A percentile compares a stretch with the other conserved stretches of the same genome.
Evolutionary conservation across 2,797 vertebrate genomes (phyloP).

Genomic region (Rhincodon typus): DNA sequence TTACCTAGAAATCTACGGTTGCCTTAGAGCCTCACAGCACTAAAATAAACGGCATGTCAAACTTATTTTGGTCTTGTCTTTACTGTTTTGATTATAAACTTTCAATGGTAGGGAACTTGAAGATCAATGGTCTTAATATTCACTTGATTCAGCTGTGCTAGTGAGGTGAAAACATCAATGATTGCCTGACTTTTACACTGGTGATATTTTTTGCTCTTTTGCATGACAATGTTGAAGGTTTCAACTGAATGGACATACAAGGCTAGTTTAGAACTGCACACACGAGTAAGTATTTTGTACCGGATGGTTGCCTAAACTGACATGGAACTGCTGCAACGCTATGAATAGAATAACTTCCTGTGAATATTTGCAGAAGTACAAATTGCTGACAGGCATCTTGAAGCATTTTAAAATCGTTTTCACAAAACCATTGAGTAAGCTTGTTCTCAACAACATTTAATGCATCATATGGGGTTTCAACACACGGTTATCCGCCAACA

Average conservation of each 20-base stretch:
- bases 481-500: background rate
- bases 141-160: background rate
- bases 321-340: slow-evolving; percentile 11
- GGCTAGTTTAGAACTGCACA: background rate
- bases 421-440: background rate
- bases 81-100: background rate
- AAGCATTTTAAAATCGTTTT: background rate
- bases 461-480: too few relatives aligned
- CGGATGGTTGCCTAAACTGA: slow-evolving; percentile 18
- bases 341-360: slow-evolving; percentile 34
- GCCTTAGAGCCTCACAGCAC: too few relatives aligned
- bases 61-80: slow-evolving; percentile 1
- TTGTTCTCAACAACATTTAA: background rate
- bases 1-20: background rate
- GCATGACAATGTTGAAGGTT: background rate
- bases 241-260: background rate
- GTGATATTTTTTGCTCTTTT: background rate
- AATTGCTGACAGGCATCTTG: background rate
- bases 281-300: background rate
- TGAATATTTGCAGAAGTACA: slow-evolving; percentile 19
- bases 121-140: background rate
- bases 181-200: background rate
- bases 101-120: background rate
- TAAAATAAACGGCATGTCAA: background rate
- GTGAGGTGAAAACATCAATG: background rate